Evolutionary conservation across 2,888 invertebrate genomes (phyloP), one percentile per base, ranked within the genome.

Genomic region (Melolontha melolontha): DNA sequence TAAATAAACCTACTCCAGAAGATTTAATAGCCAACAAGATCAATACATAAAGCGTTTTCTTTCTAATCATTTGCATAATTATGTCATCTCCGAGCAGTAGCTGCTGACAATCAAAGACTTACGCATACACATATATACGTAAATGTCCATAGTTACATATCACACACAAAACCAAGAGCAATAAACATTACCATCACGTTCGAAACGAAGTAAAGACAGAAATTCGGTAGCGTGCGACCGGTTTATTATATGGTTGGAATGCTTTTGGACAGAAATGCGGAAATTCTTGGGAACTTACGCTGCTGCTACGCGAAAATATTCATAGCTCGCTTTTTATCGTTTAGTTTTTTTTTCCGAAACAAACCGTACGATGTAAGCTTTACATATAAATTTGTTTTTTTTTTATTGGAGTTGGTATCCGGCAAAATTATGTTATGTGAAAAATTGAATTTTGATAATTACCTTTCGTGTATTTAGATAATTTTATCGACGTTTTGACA

Each of bases 1-100:
- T 52, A 40, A 39, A 52, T 40, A 52, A n/a, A 54, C 39, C 0
- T 10, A 34, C 34, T 34, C 10, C 34, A 4, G 39, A 16, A 54
- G 40, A 54, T 40, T 40, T 54, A 40, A 17, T 54, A 54, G 14
- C 40, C n/a, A 54, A 34, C 17, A 17, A 14, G 17, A 54, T 40
- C 39, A 54, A 54, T 54, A n/a, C 14, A 40, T 39, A 54, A 54
- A 34, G 40, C 54, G 54, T 54, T 54, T 54, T 40, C 54, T 54
- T 54, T 54, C 54, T 54, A 54, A 40, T 54, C 54, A 54, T 54
- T 54, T 54, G 54, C 54, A 54, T 54, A 54, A 54, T 54, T 54
- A 54, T 54, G 54, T 54, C 54, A 54, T 54, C 54, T 54, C 40
- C 17, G 40, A 54, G 40, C 17, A 17, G n/a, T 54, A 54, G 54